Evolutionary conservation across 2,888 invertebrate species (phyloP), one percentile per base, ranked within the genome.

Genomic region (Idaea dimidiata): DNA sequence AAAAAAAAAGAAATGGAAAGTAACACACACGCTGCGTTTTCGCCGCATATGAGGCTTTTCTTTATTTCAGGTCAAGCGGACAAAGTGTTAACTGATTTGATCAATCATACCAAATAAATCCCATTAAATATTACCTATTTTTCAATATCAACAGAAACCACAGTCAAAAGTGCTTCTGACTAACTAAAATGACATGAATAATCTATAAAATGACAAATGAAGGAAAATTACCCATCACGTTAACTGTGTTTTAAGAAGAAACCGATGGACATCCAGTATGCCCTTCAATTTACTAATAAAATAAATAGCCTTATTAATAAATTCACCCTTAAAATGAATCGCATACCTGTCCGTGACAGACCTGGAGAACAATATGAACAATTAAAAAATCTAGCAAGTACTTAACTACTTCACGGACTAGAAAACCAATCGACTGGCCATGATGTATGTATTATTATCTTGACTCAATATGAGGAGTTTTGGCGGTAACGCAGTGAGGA

Each of bases 341-440:
- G 43, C 70, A 73, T 82, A 83, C 82, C 80, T 65, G 67, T 82
- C 82, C 82, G 78, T 77, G 87, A 66, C 56, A 88, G 88, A 87
- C 89, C 89, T 89, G 80, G 62, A 77, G 66, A 78, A 80, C 69
- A 71, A 75, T 63, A 43, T 43, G 43, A 43, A 43, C 43, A 10
- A 43, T 43, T 43, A 43, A 43, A 43, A 10, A 43, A 43, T 6
- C 43, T 43, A 43, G 43, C 43, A 43, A n/a, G n/a, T n/a, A n/a
- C n/a, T n/a, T 24, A 2, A 43, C 43, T 43, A 43, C 43, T 43
- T 24, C 24, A 43, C 14, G 43, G 43, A 43, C 14, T 14, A 14
- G 43, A 43, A 43, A 14, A 2, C 7, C 7, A 10, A 10, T 33
- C 5, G 33, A 10, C 33, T 7, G n/a, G n/a, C n/a, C n/a, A 7